Percentiles rank a stretch among this genome's conserved stretches.
phyloP scores from a whole-genome alignment of 2,888 invertebrate species.

The Phrixothrix hirtus region DNA sequence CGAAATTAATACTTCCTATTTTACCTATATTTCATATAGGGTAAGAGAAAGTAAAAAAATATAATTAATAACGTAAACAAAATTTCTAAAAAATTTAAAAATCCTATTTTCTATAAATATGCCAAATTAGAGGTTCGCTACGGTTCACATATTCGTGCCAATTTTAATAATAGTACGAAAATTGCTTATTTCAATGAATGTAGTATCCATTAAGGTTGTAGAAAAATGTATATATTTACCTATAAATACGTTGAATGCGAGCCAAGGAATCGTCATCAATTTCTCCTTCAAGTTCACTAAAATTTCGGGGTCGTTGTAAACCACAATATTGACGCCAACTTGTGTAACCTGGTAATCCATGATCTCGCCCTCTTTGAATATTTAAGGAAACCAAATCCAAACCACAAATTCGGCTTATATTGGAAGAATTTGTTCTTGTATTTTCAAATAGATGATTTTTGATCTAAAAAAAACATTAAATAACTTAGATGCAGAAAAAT shows the following conservation, averaged over 20 bases:
- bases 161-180: too few species aligned
- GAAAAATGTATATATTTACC: slow-evolving; percentile 4
- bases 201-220: background rate
- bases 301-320: slow-evolving; percentile 63
- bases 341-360: slow-evolving; percentile 80
- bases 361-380: slow-evolving; percentile 87
- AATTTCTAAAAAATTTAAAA: too few species aligned
- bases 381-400: slow-evolving; percentile 85
- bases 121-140: too few species aligned
- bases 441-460: slow-evolving; percentile 72
- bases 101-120: too few species aligned
- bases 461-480: slow-evolving; percentile 57
- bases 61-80: too few species aligned
- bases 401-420: slow-evolving; percentile 62
- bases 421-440: slow-evolving; percentile 31
- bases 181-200: background rate
- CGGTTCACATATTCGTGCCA: too few species aligned
- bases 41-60: too few species aligned
- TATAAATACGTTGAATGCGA: slow-evolving; percentile 67
- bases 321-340: slow-evolving; percentile 79
- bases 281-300: slow-evolving; percentile 66
- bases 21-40: too few species aligned
- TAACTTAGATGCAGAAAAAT: background rate
- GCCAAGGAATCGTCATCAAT: slow-evolving; percentile 68
- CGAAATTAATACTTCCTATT: too few species aligned